Conservation (phyloP, 2,888 invertebrate genomes). For the Eristalinus sepulchralis region DNA sequence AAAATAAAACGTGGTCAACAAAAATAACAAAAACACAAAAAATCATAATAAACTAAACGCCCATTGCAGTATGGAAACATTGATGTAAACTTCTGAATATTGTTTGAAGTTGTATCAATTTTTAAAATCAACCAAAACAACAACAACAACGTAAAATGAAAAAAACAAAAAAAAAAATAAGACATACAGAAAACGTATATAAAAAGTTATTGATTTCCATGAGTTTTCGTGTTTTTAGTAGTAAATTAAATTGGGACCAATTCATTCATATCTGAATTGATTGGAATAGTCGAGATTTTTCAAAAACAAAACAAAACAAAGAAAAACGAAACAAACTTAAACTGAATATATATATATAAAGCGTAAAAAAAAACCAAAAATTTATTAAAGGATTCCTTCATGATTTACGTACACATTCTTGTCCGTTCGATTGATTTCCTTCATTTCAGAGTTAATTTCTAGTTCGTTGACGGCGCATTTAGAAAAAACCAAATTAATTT, state of each 20-base stretch:
- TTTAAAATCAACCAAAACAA: conserved; percentile 70
- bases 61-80: conserved; percentile 59
- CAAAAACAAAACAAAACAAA: conserved; percentile 25
- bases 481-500: neutral
- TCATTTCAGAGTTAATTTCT: neutral
- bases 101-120: conserved; percentile 69
- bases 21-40: conserved; percentile 42
- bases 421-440: neutral
- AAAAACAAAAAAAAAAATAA: conserved; percentile 58
- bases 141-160: conserved; percentile 37
- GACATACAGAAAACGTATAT: conserved; percentile 29
- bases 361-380: neutral
- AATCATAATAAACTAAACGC: conserved; percentile 31
- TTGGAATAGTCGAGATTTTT: conserved; percentile 73
- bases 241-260: conserved; percentile 75
- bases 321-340: neutral
- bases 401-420: neutral
- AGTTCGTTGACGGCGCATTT: neutral
- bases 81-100: conserved; percentile 58
- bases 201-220: conserved; percentile 46
- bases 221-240: conserved; percentile 62
- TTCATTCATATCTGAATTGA: conserved; percentile 77
- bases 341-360: neutral
- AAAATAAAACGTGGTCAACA: conserved; percentile 37
- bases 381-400: neutral